Evolutionary conservation across 2,113 vertebrate genomes (phyloP).

Genomic region (Oostethus manadensis): DNA sequence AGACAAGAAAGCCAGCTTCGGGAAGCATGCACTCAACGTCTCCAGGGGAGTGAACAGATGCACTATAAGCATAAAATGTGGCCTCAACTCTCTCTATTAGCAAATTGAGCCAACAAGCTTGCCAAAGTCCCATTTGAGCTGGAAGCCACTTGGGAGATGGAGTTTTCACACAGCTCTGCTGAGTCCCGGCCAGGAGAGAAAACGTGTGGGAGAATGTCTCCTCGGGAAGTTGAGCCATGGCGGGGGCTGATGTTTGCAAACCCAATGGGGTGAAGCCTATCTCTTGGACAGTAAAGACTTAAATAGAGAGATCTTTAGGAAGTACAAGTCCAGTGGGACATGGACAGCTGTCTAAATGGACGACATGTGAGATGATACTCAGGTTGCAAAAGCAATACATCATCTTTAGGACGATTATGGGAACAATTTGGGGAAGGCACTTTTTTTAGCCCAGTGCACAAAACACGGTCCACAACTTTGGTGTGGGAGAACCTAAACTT

Average conservation of each 20-base stretch:
- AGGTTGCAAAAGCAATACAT: background rate
- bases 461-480: no score
- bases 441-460: no score
- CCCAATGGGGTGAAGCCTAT: slow-evolving; percentile 20
- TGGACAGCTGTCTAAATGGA: slow-evolving; percentile 57
- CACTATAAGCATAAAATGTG: slow-evolving; percentile 17
- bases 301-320: slow-evolving; percentile 43
- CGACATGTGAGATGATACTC: background rate
- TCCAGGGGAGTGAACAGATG: slow-evolving; percentile 27
- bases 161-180: slow-evolving; percentile 63
- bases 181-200: slow-evolving; percentile 33
- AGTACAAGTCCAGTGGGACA: slow-evolving; percentile 41
- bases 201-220: slow-evolving; percentile 44
- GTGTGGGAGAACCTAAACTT: no score
- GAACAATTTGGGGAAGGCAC: no score
- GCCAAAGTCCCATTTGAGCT: slow-evolving; percentile 46
- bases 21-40: background rate
- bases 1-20: background rate
- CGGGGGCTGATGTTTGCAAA: slow-evolving; percentile 42
- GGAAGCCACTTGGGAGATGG: slow-evolving; percentile 48
- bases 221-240: slow-evolving; percentile 36
- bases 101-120: slow-evolving; percentile 24
- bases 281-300: slow-evolving; percentile 36
- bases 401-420: no score
- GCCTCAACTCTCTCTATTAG: slow-evolving; percentile 12